phyloP scores from a whole-genome alignment of 1,140 invertebrate species.

The Drosophila sechellia region DNA sequence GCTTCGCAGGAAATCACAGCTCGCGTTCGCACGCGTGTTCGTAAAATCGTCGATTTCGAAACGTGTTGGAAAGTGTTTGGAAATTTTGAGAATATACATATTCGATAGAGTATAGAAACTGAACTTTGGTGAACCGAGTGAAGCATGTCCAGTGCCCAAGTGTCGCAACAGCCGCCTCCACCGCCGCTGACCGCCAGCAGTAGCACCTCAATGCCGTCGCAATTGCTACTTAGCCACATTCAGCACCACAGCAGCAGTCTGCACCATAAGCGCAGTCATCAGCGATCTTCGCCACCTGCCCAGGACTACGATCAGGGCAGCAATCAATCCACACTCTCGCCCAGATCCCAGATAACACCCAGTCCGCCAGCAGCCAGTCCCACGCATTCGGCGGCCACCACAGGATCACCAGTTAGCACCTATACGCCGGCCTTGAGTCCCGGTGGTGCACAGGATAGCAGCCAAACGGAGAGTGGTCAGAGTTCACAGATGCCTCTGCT shows the following conservation, averaged over 20 bases:
- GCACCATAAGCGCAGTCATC: conserved; percentile 41
- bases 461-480: conserved; percentile 22
- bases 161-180: conserved; percentile 78
- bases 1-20: conserved; percentile 23
- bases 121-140: conserved; percentile 28
- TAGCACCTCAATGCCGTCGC: conserved; percentile 64
- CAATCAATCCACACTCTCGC: conserved; percentile 71
- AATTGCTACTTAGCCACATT: conserved; percentile 78
- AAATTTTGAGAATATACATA: conserved; percentile 1
- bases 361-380: conserved; percentile 62
- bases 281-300: conserved; percentile 28
- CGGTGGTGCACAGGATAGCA: conserved; percentile 15
- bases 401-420: conserved; percentile 65
- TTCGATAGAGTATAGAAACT: background rate
- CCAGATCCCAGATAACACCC: conserved; percentile 55
- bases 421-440: conserved; percentile 60
- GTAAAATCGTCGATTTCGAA: conserved; percentile 12
- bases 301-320: conserved; percentile 71
- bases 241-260: conserved; percentile 33
- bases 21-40: conserved; percentile 23
- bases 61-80: conserved; percentile 11
- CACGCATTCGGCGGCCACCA: conserved; percentile 65
- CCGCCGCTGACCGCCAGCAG: conserved; percentile 47
- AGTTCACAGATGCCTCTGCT: conserved; percentile 60
- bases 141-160: conserved; percentile 84